Evolutionary conservation across 2,888 invertebrate species (phyloP).

Genomic region (Xylocampa areola): DNA sequence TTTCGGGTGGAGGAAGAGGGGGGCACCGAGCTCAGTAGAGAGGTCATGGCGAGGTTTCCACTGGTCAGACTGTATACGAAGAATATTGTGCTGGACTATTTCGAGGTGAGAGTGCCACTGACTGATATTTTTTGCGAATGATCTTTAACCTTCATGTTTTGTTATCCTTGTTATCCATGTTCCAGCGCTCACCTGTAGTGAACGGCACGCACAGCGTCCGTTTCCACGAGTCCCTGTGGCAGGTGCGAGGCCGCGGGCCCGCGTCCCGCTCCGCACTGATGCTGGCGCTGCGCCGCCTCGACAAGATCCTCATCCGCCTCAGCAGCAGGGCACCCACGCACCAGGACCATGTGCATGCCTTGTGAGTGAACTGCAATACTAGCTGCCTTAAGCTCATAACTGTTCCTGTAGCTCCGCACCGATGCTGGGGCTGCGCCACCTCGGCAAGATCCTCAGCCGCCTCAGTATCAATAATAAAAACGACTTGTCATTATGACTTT

Average conservation of each 20-base stretch:
- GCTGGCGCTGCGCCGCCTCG: slow-evolving; percentile 97
- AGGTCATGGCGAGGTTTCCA: slow-evolving; percentile 92
- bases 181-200: slow-evolving; percentile 78
- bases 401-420: not conserved
- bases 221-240: slow-evolving; percentile 95
- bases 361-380: slow-evolving; percentile 65
- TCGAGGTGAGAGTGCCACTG: slow-evolving; percentile 73
- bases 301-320: slow-evolving; percentile 94
- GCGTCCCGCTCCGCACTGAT: slow-evolving; percentile 94
- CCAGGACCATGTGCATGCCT: slow-evolving; percentile 71
- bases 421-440: not conserved
- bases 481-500: no score
- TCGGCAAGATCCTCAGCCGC: not conserved
- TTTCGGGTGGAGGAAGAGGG: slow-evolving; percentile 93
- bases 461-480: not conserved
- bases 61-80: slow-evolving; percentile 95
- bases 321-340: slow-evolving; percentile 73
- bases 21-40: slow-evolving; percentile 87
- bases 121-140: no score
- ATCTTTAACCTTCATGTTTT: no score
- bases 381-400: no score
- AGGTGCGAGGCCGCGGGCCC: slow-evolving; percentile 78
- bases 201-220: slow-evolving; percentile 89
- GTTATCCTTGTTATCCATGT: no score
- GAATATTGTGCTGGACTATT: slow-evolving; percentile 94